These are phyloP conservation scores for Drosophila baimaii DNA, from an alignment of 1,140 invertebrate species.

Conservation along the genomic window DNA sequence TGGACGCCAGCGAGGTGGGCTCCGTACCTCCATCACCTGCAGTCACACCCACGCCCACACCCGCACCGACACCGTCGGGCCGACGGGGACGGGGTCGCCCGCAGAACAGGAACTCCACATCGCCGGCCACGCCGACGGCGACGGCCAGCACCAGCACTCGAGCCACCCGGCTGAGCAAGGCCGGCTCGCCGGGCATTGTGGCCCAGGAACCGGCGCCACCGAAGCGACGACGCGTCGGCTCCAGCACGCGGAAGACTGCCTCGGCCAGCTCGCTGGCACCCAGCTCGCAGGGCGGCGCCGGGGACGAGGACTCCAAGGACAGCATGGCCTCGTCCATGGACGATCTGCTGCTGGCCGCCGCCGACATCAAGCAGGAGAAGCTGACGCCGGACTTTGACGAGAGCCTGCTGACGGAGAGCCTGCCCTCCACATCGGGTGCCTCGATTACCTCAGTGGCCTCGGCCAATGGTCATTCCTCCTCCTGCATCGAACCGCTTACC, in stretches of 20 bases:
- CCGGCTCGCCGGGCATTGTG: slow-evolving; percentile 56
- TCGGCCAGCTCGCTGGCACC: slow-evolving; percentile 59
- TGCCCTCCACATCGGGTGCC: slow-evolving; percentile 37
- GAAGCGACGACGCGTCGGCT: slow-evolving; percentile 57
- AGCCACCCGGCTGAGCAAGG: slow-evolving; percentile 72
- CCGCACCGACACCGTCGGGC: slow-evolving; percentile 30
- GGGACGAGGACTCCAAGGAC: slow-evolving; percentile 80
- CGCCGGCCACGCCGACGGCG: slow-evolving; percentile 21
- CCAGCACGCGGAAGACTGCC: slow-evolving; percentile 57
- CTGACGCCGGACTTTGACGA: slow-evolving; percentile 62
- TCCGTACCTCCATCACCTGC: slow-evolving; percentile 22
- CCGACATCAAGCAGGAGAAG: slow-evolving; percentile 74
- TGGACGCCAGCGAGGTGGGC: slow-evolving; percentile 54
- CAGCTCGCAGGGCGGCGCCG: slow-evolving; percentile 44
- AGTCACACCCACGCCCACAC: slow-evolving; percentile 21
- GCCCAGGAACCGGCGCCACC: slow-evolving; percentile 46
- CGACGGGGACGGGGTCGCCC: slow-evolving; percentile 62
- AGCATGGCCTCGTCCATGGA: slow-evolving; percentile 79
- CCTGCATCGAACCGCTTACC: slow-evolving; percentile 59
- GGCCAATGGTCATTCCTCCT: slow-evolving; percentile 49
- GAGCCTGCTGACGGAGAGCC: slow-evolving; percentile 20
- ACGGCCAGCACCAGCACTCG: slow-evolving; percentile 48
- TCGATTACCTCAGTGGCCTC: slow-evolving; percentile 2
- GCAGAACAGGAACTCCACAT: slow-evolving; percentile 38
- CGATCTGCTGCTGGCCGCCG: slow-evolving; percentile 60